These are phyloP conservation scores for Aethes cnicana DNA, from an alignment of 2,888 invertebrate species.

Conservation along the genomic window DNA sequence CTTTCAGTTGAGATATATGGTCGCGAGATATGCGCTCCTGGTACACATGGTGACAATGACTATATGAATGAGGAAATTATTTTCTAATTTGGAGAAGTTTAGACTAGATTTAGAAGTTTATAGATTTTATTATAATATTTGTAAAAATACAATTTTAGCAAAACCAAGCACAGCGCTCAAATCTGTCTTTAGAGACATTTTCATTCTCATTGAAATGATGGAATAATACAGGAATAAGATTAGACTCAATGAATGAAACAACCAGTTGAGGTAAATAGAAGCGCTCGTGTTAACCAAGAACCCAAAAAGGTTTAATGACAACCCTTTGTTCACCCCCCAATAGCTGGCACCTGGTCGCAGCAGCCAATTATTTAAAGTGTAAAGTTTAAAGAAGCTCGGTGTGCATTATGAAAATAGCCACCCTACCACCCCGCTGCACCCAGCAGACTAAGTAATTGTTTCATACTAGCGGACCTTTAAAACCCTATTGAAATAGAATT, in stretches of 20 bases:
- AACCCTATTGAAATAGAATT: constrained; percentile 6
- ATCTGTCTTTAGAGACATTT: too few relatives aligned
- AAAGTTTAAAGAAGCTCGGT: constrained; percentile 57
- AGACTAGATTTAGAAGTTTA: too few relatives aligned
- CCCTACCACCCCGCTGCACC: constrained; percentile 33
- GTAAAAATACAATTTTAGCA: too few relatives aligned
- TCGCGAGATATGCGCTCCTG: constrained; percentile 1
- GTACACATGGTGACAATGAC: not conserved
- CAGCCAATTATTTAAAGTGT: constrained; percentile 72
- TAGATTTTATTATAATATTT: too few relatives aligned
- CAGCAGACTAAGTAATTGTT: constrained; percentile 45
- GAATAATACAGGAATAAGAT: too few relatives aligned
- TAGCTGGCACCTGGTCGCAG: constrained; percentile 27
- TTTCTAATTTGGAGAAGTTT: too few relatives aligned
- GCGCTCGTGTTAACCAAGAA: not conserved
- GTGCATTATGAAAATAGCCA: constrained; percentile 75
- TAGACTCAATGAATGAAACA: too few relatives aligned
- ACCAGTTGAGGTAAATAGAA: too few relatives aligned
- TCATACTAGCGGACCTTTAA: constrained; percentile 32
- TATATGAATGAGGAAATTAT: not conserved
- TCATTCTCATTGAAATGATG: too few relatives aligned
- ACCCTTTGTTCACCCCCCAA: not conserved
- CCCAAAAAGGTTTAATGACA: not conserved
- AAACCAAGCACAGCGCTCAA: too few relatives aligned
- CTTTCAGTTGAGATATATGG: not conserved